Evolutionary conservation across 2,113 vertebrate genomes (phyloP), one percentile per base, ranked within the genome.

Genomic region (Centropus unirufus): DNA sequence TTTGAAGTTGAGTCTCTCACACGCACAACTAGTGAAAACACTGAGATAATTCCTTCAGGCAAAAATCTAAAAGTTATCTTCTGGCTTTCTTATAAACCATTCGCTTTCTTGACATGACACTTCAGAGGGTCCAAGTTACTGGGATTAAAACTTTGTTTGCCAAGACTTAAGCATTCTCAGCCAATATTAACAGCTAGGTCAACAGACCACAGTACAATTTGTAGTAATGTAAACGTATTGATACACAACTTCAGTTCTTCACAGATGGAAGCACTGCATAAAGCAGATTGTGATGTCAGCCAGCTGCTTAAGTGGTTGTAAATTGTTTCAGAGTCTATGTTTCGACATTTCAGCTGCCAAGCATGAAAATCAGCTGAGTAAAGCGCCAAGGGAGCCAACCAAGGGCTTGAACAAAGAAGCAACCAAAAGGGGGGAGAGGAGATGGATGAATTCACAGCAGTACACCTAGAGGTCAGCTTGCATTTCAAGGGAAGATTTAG

Each of bases 251-350:
- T 52, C 40, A 75, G 81, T 22, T 88, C 73, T 89, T 90, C 88
- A 83, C 66, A 95, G 88, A 93, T 92, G 86, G 93, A 57, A 95
- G 72, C 57, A 58, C 61, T 89, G 80, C 80, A 92, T 79, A 93
- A 90, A 94, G 77, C 88, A 90, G 83, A 90, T n/a, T 94, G 91
- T 88, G 90, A 92, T 86, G 85, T 93, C 57, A 86, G 80, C 52
- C 90, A 95, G 79, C 59, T 92, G 90, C 88, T 90, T 88, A 83
- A 94, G 86, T 19, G 52, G 57, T 66, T 5, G 0, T 73, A 90
- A 93, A 90, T 90, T 92, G 88, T 86, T 72, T 80, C 79, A 78
- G 67, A 93, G 85, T 70, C 84, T 87, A 40, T n/a, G 47, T 74
- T 93, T 39, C 5, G 8, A 62, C 17, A 6, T 76, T 95, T 69